These are phyloP conservation scores for Python bivittatus DNA, from an alignment of 2,113 vertebrate species.

Conservation along the genomic window DNA sequence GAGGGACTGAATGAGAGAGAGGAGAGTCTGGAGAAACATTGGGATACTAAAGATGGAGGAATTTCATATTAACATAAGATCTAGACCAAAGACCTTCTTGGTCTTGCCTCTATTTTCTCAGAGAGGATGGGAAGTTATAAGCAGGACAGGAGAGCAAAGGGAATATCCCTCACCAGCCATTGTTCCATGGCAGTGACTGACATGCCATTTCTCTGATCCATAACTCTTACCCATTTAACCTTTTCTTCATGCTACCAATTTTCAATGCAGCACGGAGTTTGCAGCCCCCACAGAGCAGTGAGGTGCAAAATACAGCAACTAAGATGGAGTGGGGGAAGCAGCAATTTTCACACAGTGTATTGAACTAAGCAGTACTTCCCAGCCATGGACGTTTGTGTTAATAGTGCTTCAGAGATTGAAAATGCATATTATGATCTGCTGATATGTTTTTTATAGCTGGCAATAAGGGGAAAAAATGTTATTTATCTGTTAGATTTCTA, in stretches of 20 bases:
- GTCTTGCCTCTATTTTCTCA: not conserved
- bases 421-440: not conserved
- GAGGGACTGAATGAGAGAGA: not conserved
- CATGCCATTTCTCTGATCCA: not conserved
- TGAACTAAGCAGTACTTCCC: not conserved
- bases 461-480: not conserved
- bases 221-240: not conserved
- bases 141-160: not conserved
- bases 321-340: not conserved
- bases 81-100: not conserved
- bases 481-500: not conserved
- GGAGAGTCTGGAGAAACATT: not conserved
- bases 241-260: not conserved
- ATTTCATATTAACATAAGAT: too few species aligned
- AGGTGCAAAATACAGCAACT: not conserved
- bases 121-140: not conserved
- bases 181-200: not conserved
- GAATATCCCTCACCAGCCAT: not conserved
- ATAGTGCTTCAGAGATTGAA: not conserved
- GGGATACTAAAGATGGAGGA: not conserved
- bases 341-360: not conserved
- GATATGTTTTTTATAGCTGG: not conserved
- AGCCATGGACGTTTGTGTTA: not conserved
- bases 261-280: not conserved
- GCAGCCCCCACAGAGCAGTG: not conserved